These are phyloP conservation scores for Cheiracanthium punctorium DNA, from an alignment of 2,888 invertebrate species.

Conservation along the genomic window DNA sequence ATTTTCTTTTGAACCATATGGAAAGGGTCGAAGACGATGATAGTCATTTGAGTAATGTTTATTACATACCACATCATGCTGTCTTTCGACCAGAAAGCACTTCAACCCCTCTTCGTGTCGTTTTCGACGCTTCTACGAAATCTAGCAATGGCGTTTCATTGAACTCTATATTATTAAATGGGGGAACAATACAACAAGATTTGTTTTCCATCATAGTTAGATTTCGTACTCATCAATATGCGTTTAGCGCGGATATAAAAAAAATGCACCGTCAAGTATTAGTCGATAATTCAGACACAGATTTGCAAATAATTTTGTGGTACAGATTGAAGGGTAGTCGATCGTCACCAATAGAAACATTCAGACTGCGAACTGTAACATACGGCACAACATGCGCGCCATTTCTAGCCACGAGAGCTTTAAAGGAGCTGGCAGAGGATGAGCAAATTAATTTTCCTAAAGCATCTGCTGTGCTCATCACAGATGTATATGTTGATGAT, in stretches of 20 bases:
- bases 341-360: conserved; percentile 65
- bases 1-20: conserved; percentile 11
- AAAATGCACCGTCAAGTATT: conserved; percentile 9
- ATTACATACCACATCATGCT: conserved; percentile 6
- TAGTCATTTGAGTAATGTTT: too few relatives aligned
- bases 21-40: not conserved
- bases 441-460: too few relatives aligned
- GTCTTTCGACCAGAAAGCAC: not conserved
- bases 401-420: not conserved
- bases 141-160: not conserved
- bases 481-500: too few relatives aligned
- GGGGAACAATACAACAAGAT: conserved; percentile 6
- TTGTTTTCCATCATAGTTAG: not conserved
- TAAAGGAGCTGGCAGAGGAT: not conserved
- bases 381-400: not conserved
- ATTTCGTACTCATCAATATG: conserved; percentile 13
- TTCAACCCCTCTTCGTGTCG: not conserved
- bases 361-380: conserved; percentile 60
- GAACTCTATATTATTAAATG: not conserved
- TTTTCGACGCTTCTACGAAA: not conserved
- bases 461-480: too few relatives aligned
- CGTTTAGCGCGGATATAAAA: not conserved
- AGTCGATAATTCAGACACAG: not conserved
- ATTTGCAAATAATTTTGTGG: not conserved
- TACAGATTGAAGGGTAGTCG: conserved; percentile 53